Evolutionary conservation across 2,797 vertebrate species (phyloP), one percentile per base, ranked within the genome.

Genomic region (Galago senegalensis): DNA sequence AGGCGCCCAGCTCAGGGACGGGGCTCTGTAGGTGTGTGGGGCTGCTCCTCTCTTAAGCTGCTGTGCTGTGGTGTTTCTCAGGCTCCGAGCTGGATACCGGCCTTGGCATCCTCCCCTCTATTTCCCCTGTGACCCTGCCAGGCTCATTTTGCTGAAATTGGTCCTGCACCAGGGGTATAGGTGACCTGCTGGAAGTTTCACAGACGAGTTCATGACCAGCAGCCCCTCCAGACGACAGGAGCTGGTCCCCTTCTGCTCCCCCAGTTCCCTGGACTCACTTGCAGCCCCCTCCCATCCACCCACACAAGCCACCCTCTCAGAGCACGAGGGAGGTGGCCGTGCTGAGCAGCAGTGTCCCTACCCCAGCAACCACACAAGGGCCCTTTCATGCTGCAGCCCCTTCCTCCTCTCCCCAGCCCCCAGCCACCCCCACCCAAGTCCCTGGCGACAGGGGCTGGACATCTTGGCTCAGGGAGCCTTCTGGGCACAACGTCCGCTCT

Each of bases 401-500:
- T 63, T 56, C 80, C 58, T 75, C 79, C 46, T 43, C 84, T 82
- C 0, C 6, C 1, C 61, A 27, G 49, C 77, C 83, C 76, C 88
- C n/a, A 7, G 40, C 87, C 76, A 5, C 89, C 93, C 80, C 88
- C 91, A 92, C 85, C 96, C 84, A 73, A 46, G 81, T 92, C 76
- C 81, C 93, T 96, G 97, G 97, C 27, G 53, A 94, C 89, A 82
- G 87, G 84, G 69, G 25, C 46, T 20, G 84, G 63, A 20, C 60
- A 1, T 88, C 96, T 97, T 97, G 97, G 97, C 95, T 96, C 80
- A 0, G 23, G 72, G 82, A 83, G 63, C 73, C 0, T 0, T 56
- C 76, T 75, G 79, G 1, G 84, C 73, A 98, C 94, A 97, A 89
- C 72, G 27, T 88, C 63, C 1, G 14, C 91, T 95, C 89, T 96